These are phyloP conservation scores for Ceratina japonica DNA, from an alignment of 1,140 invertebrate species.

Conservation along the genomic window DNA sequence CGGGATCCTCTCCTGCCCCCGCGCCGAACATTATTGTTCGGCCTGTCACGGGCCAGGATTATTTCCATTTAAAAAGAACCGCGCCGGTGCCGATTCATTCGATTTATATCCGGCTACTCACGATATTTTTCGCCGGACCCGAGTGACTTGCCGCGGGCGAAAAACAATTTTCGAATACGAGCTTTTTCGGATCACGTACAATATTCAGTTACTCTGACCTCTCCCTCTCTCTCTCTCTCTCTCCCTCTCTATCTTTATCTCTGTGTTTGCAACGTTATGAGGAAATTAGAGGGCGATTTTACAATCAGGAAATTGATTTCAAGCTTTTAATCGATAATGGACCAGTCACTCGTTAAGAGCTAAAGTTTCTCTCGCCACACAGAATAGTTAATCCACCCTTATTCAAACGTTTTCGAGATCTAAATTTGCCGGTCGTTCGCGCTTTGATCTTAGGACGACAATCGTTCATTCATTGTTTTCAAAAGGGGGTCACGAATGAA, in stretches of 20 bases:
- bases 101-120: constrained; percentile 20
- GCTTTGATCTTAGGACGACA: not conserved
- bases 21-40: constrained; percentile 36
- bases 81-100: constrained; percentile 35
- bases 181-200: not conserved
- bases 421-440: not conserved
- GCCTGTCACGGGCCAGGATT: constrained; percentile 22
- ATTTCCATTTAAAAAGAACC: constrained; percentile 53
- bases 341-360: not conserved
- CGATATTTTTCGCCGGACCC: not conserved
- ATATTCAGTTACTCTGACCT: not conserved
- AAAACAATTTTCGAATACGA: constrained; percentile 22
- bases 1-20: too few relatives aligned
- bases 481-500: too few relatives aligned
- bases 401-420: not conserved
- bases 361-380: not conserved
- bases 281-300: too few relatives aligned
- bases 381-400: not conserved
- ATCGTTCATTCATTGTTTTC: too few relatives aligned
- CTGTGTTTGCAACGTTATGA: too few relatives aligned
- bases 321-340: not conserved
- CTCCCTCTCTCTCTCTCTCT: too few relatives aligned
- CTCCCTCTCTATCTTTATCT: not conserved
- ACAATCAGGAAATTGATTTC: too few relatives aligned
- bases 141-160: not conserved